These are phyloP conservation scores for Drosophila pseudotalamancana DNA, from an alignment of 2,888 invertebrate species.

Conservation along the genomic window DNA sequence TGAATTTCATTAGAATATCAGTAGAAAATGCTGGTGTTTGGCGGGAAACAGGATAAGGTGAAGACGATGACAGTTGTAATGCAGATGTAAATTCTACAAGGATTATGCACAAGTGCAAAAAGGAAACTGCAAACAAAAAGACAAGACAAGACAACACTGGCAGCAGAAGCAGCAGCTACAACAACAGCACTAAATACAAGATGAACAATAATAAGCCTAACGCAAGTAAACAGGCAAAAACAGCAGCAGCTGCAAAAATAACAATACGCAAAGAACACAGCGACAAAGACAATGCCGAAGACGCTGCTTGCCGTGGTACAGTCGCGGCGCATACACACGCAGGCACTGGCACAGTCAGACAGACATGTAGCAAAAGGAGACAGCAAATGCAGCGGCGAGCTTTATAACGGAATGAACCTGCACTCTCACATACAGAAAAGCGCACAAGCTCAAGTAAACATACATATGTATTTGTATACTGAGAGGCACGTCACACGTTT, in stretches of 20 bases:
- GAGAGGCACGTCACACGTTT: conserved; percentile 6
- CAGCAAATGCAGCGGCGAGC: conserved; percentile 40
- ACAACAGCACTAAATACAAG: neutral
- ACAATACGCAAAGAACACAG: conserved; percentile 52
- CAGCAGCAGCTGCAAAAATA: conserved; percentile 57
- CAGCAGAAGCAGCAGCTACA: neutral
- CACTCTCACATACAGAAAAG: conserved; percentile 18
- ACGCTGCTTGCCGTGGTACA: conserved; percentile 45
- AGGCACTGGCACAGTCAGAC: neutral
- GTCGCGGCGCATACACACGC: conserved; percentile 37
- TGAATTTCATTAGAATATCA: conserved; percentile 5
- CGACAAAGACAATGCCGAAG: conserved; percentile 46
- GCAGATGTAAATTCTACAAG: conserved; percentile 10
- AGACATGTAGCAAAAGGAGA: conserved; percentile 27
- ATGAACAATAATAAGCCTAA: conserved; percentile 21
- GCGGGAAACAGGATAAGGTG: neutral
- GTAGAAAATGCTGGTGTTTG: neutral
- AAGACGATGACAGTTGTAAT: conserved; percentile 1
- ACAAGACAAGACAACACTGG: neutral
- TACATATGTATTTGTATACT: too few relatives aligned
- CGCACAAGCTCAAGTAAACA: conserved; percentile 17
- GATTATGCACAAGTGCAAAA: conserved; percentile 48
- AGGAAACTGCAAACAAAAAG: neutral
- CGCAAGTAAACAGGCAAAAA: conserved; percentile 18
- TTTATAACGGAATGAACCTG: conserved; percentile 54